These are phyloP conservation scores for Melanogrammus aeglefinus DNA, from an alignment of 2,797 vertebrate species.

Conservation along the genomic window DNA sequence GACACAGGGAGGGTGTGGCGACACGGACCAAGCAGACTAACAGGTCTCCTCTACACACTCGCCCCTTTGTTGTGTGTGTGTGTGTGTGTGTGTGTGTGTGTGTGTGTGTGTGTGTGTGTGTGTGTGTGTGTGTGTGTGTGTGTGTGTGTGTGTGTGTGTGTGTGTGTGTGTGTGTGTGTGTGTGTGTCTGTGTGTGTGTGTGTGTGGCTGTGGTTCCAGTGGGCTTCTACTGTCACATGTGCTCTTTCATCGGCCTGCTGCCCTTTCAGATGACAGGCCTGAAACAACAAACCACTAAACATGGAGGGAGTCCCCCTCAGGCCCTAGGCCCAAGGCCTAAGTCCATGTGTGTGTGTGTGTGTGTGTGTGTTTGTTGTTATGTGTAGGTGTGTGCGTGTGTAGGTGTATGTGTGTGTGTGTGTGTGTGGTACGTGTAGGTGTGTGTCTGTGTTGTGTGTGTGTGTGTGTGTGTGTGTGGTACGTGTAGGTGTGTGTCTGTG, in stretches of 20 bases:
- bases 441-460: too few species aligned
- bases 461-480: too few species aligned
- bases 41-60: slow-evolving; percentile 42
- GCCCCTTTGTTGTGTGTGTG: neutral
- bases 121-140: neutral
- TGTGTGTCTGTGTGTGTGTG: neutral
- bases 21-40: slow-evolving; percentile 50
- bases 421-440: too few species aligned
- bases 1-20: slow-evolving; percentile 40
- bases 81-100: neutral
- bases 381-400: neutral
- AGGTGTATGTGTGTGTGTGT: too few species aligned
- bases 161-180: neutral
- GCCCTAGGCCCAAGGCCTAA: neutral
- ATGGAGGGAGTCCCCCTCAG: neutral
- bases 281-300: neutral
- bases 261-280: neutral
- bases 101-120: neutral
- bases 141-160: neutral
- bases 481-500: too few species aligned
- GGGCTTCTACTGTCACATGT: neutral
- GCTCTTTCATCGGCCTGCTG: neutral
- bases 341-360: neutral
- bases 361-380: neutral
- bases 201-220: neutral